These are phyloP conservation scores for Stegastes partitus DNA, from an alignment of 2,113 vertebrate species.

Conservation along the genomic window DNA sequence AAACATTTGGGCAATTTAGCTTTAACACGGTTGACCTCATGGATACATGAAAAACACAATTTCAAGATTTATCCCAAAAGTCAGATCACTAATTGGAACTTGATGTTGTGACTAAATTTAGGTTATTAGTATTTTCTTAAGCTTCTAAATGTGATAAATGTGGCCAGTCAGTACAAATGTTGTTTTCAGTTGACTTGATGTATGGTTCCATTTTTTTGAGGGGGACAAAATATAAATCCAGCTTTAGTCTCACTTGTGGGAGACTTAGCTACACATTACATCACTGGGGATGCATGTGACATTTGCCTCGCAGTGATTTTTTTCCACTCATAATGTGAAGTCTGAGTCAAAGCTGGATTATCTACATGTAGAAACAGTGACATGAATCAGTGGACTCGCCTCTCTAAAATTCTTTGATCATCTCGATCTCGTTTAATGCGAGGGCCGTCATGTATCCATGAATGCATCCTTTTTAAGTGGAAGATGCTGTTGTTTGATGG, in stretches of 20 bases:
- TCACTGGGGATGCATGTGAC: too few relatives aligned
- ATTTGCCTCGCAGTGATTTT: too few relatives aligned
- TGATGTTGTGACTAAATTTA: too few relatives aligned
- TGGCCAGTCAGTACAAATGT: too few relatives aligned
- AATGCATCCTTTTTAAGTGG: conserved; percentile 48
- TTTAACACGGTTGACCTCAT: conserved; percentile 52
- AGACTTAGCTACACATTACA: too few relatives aligned
- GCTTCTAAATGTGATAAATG: too few relatives aligned
- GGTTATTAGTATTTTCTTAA: too few relatives aligned
- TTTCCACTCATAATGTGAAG: too few relatives aligned
- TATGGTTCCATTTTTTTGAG: not conserved
- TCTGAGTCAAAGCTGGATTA: too few relatives aligned
- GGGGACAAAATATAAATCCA: too few relatives aligned
- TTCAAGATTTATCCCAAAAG: not conserved
- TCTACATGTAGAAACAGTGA: not conserved
- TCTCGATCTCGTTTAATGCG: not conserved
- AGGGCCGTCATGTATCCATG: conserved; percentile 42
- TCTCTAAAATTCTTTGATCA: not conserved
- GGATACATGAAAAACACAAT: conserved; percentile 35
- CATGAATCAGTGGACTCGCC: not conserved
- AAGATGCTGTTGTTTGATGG: conserved; percentile 32
- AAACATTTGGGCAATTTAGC: not conserved
- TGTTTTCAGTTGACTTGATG: not conserved
- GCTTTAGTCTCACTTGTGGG: too few relatives aligned
- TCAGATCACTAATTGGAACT: not conserved